Base-by-base conservation (phyloP, 2,113 vertebrate species). In the Etheostoma cragini region DNA sequence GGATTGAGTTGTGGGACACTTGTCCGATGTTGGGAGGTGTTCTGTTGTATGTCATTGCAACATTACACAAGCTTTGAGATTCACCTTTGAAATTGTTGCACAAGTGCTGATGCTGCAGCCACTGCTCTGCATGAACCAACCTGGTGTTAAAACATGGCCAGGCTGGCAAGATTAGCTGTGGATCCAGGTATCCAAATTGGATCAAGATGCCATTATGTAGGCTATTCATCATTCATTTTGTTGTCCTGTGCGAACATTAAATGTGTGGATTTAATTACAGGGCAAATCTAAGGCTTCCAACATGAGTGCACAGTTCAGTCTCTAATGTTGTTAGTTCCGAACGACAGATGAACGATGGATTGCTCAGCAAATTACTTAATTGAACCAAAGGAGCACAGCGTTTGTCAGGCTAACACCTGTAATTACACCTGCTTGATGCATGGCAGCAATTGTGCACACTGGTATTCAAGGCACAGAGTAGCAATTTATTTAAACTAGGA, bases 281-380 rank as follows among this genome's bases (percentile, higher is more conserved):
- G 54, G 78, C 83, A 84, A 86, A 81, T 79, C 79, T 70, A 63
- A 84, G 78, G 63, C 77, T 67, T 90, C 89, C 78, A 82, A 86
- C 84, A 72, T 35, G 84, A 84, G 75, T 54, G 60, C 82, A 50
- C 65, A 64, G 80, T 71, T 80, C 65, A 80, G 83, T 62, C 83
- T 83, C 87, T 91, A 90, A 91, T 86, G 80, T 77, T 73, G 88
- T 94, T 93, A 84, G 78, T 72, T 61, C 61, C 0, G 58, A 72
- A 90, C 90, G 91, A 92, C 87, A 90, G 90, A 91, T 92, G 90
- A 91, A 84, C 76, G 74, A 91, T 87, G 82, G 82, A 72, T 72
- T 65, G 56, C 82, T 76, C 79, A 17, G 68, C 52, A 87, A 89
- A 94, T 93, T 64, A 91, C 86, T 90, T 61, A 64, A 92, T 93